A percentile compares a stretch with the other conserved stretches of the same genome.
phyloP scores from a whole-genome alignment of 2,113 vertebrate species.

The Astatoreochromis straeleni region DNA sequence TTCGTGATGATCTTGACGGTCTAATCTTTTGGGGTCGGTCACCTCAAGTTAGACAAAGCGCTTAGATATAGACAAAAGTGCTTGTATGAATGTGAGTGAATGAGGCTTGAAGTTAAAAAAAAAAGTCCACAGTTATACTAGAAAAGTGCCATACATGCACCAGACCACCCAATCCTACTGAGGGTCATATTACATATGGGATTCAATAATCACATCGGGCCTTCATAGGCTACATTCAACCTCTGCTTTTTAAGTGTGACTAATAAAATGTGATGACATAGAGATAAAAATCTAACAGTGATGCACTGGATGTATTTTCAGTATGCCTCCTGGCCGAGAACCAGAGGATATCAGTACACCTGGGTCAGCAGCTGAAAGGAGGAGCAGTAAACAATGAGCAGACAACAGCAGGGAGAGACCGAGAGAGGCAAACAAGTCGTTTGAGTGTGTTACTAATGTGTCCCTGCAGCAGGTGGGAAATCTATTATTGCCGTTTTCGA shows the following conservation, averaged over 20 bases:
- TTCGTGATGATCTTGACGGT: background rate
- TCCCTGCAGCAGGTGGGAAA: slow-evolving; percentile 50
- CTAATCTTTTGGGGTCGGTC: background rate
- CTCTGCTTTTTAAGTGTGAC: background rate
- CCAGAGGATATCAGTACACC: background rate
- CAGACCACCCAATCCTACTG: background rate
- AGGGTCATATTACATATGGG: background rate
- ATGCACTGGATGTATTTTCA: background rate
- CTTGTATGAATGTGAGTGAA: background rate
- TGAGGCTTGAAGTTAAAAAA: background rate
- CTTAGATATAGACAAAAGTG: background rate
- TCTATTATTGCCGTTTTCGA: slow-evolving; percentile 38
- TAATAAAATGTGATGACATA: background rate
- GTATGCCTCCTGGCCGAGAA: background rate
- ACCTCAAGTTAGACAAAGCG: background rate
- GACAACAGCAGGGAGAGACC: background rate
- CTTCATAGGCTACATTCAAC: background rate
- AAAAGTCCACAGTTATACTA: background rate
- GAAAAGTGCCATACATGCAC: background rate
- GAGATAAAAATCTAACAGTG: background rate
- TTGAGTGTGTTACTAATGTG: slow-evolving; percentile 37
- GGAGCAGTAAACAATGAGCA: background rate
- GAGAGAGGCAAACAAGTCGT: slow-evolving; percentile 3
- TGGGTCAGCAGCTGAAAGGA: slow-evolving; percentile 11
- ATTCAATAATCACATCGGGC: accelerated